Evolutionary conservation across 2,888 invertebrate genomes (phyloP).

Genomic region (Herminia tarsipennalis): DNA sequence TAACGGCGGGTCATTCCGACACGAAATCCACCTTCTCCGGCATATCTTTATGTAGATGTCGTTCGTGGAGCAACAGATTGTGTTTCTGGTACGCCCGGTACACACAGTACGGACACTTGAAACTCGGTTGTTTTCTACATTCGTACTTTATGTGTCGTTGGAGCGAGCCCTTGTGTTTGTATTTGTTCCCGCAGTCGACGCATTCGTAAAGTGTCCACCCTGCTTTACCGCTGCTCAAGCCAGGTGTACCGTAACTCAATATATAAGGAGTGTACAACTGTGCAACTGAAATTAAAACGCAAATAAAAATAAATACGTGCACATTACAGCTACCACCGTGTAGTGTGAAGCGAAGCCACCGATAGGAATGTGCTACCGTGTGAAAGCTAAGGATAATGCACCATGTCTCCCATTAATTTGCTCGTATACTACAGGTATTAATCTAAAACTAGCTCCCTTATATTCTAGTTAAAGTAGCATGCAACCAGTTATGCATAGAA

Average conservation of each 20-base stretch:
- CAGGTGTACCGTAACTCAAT: conserved; percentile 80
- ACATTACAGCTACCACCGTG: conserved; percentile 72
- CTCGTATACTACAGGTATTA: conserved; percentile 57
- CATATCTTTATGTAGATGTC: conserved; percentile 83
- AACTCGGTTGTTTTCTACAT: conserved; percentile 89
- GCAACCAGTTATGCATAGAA: conserved; percentile 59
- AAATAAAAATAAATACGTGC: conserved; percentile 84
- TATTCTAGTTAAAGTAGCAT: conserved; percentile 57
- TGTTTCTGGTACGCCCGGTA: conserved; percentile 89
- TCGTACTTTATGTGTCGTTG: conserved; percentile 92
- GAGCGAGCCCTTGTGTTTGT: conserved; percentile 92
- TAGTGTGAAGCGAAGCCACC: conserved; percentile 76
- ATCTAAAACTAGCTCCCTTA: conserved; percentile 53
- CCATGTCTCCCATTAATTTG: conserved; percentile 85
- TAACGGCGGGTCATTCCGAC: conserved; percentile 77
- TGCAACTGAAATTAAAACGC: conserved; percentile 84
- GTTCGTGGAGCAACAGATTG: conserved; percentile 84
- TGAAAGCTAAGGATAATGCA: conserved; percentile 81
- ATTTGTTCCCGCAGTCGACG: conserved; percentile 92
- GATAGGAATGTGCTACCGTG: conserved; percentile 64
- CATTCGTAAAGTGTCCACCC: conserved; percentile 86
- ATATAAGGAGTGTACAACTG: conserved; percentile 85
- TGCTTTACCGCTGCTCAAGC: conserved; percentile 75
- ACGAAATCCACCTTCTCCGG: conserved; percentile 84
- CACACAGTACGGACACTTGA: conserved; percentile 89